Percentiles rank a stretch among this genome's conserved stretches.
These are phyloP conservation scores for Ormyrus nitidulus DNA, from an alignment of 2,888 invertebrate genomes.

Conservation along the genomic window DNA sequence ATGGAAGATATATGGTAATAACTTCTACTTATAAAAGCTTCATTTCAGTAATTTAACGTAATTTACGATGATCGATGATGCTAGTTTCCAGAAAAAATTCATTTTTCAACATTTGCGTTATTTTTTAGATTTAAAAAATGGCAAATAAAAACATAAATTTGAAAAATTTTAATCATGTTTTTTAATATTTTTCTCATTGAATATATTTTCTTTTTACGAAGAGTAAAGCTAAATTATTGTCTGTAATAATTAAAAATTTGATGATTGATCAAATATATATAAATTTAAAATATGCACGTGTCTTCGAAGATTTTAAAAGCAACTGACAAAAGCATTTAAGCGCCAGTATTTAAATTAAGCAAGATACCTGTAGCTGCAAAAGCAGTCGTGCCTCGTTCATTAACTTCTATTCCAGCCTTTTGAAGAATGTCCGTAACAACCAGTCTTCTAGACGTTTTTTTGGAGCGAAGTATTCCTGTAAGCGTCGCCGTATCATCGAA, in stretches of 20 bases:
- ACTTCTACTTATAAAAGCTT: slow-evolving; percentile 8
- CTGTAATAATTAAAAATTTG: too few species aligned
- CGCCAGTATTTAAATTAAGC: too few species aligned
- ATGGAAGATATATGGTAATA: slow-evolving; percentile 11
- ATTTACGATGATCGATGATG: slow-evolving; percentile 32
- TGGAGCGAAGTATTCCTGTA: slow-evolving; percentile 82
- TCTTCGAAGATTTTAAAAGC: slow-evolving; percentile 30
- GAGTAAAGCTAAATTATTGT: too few species aligned
- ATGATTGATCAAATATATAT: not conserved
- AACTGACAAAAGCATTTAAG: too few species aligned
- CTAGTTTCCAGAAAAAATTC: not conserved
- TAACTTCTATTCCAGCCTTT: slow-evolving; percentile 85
- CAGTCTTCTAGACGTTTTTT: slow-evolving; percentile 76
- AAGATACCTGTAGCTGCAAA: slow-evolving; percentile 82
- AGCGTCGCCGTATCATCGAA: slow-evolving; percentile 84
- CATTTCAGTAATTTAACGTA: slow-evolving; percentile 16
- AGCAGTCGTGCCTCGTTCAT: slow-evolving; percentile 85
- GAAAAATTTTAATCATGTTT: not conserved
- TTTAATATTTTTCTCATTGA: not conserved
- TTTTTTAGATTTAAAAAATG: not conserved
- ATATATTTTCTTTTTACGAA: not conserved
- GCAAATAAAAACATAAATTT: not conserved
- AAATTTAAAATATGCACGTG: slow-evolving; percentile 51
- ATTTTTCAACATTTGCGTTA: not conserved
- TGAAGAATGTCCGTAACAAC: slow-evolving; percentile 84